A percentile compares a stretch with the other conserved stretches of the same genome.
These are phyloP conservation scores for Sinhomidia bicolor DNA, from an alignment of 2,888 invertebrate genomes.

Conservation along the genomic window DNA sequence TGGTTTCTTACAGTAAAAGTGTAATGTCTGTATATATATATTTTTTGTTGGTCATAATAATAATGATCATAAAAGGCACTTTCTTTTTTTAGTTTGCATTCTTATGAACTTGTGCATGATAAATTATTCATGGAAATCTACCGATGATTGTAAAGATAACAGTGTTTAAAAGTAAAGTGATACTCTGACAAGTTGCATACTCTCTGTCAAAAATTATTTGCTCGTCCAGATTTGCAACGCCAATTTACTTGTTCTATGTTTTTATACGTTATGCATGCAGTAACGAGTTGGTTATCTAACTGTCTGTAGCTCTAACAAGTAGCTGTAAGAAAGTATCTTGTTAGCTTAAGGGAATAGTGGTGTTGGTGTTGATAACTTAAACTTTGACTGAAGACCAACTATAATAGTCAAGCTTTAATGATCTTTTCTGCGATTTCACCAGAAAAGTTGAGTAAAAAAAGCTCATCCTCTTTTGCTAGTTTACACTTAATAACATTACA, in stretches of 20 bases:
- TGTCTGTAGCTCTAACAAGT: background rate
- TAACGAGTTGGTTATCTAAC: constrained; percentile 10
- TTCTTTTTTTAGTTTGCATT: constrained; percentile 36
- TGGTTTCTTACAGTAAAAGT: too few species aligned
- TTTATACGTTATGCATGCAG: background rate
- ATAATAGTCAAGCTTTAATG: constrained; percentile 26
- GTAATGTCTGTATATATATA: too few species aligned
- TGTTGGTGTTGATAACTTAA: constrained; percentile 34
- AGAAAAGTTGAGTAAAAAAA: constrained; percentile 33
- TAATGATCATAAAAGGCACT: background rate
- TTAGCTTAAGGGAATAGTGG: background rate
- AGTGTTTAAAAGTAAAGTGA: background rate
- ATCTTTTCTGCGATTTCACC: constrained; percentile 35
- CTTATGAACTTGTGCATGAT: constrained; percentile 2
- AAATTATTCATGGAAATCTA: constrained; percentile 64
- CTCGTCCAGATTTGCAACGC: constrained; percentile 31
- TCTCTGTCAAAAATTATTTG: background rate
- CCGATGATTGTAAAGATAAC: background rate
- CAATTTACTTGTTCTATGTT: background rate
- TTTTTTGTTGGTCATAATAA: too few species aligned
- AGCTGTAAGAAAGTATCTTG: background rate
- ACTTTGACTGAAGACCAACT: background rate
- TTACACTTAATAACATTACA: background rate
- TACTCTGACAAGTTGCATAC: background rate
- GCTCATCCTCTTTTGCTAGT: constrained; percentile 5